Percentiles rank a stretch among this genome's conserved stretches.
Conservation (phyloP, 2,113 vertebrate species). For the Myotis davidii region DNA sequence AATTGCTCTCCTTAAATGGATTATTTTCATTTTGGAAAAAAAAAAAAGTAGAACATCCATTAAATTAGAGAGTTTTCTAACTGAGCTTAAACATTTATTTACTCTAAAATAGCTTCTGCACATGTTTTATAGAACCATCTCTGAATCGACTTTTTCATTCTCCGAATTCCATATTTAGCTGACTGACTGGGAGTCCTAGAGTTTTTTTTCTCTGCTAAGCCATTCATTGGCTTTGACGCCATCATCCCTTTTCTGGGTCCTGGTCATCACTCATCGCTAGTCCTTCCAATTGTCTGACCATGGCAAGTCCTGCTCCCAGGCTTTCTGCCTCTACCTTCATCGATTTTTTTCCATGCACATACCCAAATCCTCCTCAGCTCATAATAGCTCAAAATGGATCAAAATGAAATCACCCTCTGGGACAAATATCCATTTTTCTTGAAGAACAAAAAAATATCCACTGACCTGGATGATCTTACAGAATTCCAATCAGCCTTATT, state of each 20-base stretch:
- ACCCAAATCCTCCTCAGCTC: not conserved
- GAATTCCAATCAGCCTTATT: not conserved
- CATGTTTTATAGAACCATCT: not conserved
- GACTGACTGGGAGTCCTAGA: not conserved
- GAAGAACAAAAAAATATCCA: not conserved
- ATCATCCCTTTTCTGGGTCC: not conserved
- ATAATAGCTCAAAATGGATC: not conserved
- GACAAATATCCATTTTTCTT: not conserved
- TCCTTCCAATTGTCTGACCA: not conserved
- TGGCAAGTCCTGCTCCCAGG: not conserved
- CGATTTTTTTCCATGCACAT: not conserved
- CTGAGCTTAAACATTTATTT: not conserved
- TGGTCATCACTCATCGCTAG: not conserved
- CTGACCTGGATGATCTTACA: not conserved
- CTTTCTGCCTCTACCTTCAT: not conserved
- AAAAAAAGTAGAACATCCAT: not conserved
- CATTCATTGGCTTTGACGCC: not conserved
- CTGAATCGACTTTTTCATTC: not conserved
- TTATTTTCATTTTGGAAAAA: constrained; percentile 25
- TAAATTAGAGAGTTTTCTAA: constrained; percentile 27
- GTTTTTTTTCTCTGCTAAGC: not conserved
- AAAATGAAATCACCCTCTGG: not conserved
- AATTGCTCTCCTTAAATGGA: constrained; percentile 41
- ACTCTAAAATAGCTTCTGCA: not conserved
- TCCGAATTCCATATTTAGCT: not conserved